These are phyloP conservation scores for Reticulitermes speratus DNA, from an alignment of 1,140 invertebrate species.

Conservation along the genomic window DNA sequence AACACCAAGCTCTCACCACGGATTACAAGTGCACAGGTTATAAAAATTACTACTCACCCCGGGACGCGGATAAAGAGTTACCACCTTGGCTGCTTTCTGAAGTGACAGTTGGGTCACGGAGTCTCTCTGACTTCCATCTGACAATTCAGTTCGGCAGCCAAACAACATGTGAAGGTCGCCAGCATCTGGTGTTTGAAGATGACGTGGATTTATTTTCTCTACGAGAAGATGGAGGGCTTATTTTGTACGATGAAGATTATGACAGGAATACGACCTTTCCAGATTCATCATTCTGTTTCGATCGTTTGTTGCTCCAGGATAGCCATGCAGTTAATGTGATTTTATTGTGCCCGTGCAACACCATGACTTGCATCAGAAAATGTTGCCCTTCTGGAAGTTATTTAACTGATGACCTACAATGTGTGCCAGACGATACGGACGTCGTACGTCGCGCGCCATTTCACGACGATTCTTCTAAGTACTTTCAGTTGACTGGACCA, in stretches of 20 bases:
- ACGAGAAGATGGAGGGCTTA: background rate
- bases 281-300: background rate
- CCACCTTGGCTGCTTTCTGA: background rate
- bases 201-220: background rate
- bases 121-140: background rate
- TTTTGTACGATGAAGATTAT: background rate
- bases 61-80: too few relatives aligned
- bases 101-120: background rate
- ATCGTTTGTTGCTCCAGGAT: background rate
- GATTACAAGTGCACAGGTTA: background rate
- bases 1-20: background rate
- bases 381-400: background rate
- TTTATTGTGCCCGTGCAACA: background rate
- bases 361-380: background rate
- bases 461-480: background rate
- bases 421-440: background rate
- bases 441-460: background rate
- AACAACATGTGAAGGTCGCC: background rate
- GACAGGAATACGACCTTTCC: background rate
- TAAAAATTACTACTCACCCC: background rate
- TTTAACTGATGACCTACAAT: background rate
- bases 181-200: background rate
- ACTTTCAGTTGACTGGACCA: background rate
- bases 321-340: background rate
- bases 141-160: background rate